Percentiles rank a stretch among this genome's conserved stretches.
Conservation (phyloP, 2,888 invertebrate species). For the Kryphioiulus occultus region DNA sequence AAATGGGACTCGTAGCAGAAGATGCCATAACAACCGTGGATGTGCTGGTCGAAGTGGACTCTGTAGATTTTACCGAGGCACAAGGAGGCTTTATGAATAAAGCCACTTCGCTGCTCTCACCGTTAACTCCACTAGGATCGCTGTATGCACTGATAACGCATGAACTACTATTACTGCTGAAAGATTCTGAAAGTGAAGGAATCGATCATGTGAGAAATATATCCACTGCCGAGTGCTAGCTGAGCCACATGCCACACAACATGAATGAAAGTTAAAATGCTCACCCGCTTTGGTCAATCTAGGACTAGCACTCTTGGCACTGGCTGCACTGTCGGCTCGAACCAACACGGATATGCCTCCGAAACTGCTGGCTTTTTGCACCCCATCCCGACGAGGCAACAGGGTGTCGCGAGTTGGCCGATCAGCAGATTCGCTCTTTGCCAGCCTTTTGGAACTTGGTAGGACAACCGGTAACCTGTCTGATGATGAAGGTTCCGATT, state of each 20-base stretch:
- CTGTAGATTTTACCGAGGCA: not conserved
- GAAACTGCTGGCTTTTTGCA: constrained; percentile 87
- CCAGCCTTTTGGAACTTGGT: constrained; percentile 56
- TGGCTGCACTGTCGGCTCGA: constrained; percentile 72
- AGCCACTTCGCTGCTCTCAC: not conserved
- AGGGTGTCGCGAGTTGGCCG: constrained; percentile 62
- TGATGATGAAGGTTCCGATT: constrained; percentile 53
- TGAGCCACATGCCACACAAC: not conserved
- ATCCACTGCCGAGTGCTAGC: not conserved
- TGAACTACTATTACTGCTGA: constrained; percentile 27
- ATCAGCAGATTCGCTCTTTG: constrained; percentile 67
- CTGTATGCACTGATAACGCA: not conserved
- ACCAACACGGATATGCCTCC: constrained; percentile 64
- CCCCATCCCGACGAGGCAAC: constrained; percentile 66
- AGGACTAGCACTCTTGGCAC: constrained; percentile 72
- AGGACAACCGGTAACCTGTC: constrained; percentile 56
- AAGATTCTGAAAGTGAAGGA: constrained; percentile 19
- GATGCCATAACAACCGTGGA: constrained; percentile 43
- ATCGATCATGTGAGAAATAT: not conserved
- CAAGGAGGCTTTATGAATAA: not conserved
- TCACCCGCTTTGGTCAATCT: constrained; percentile 78
- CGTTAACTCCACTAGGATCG: not conserved
- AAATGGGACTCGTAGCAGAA: constrained; percentile 49
- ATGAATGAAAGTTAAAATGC: not conserved
- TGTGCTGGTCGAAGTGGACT: not conserved